A percentile compares a stretch with the other conserved stretches of the same genome.
phyloP scores from a whole-genome alignment of 2,888 invertebrate genomes.

The Rotaria magnacalcarata region DNA sequence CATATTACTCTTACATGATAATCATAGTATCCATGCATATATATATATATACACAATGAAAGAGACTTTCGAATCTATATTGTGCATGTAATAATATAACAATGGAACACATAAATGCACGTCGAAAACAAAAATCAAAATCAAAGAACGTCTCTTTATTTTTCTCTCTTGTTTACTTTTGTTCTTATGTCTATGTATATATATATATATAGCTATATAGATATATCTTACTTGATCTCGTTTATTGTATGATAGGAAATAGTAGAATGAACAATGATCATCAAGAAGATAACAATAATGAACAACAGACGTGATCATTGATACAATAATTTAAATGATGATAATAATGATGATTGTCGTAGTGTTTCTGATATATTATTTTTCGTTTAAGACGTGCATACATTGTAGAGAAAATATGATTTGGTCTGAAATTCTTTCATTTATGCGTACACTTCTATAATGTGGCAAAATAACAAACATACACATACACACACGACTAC shows the following conservation, averaged over 20 bases:
- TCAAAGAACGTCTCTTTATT: neutral
- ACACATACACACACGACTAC: neutral
- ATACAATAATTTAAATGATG: neutral
- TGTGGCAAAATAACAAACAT: slow-evolving; percentile 22
- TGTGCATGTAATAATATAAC: neutral
- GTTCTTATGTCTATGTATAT: neutral
- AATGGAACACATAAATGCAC: neutral
- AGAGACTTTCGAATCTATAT: neutral
- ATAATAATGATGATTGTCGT: slow-evolving; percentile 19
- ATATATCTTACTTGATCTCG: slow-evolving; percentile 18
- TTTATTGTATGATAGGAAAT: slow-evolving; percentile 6
- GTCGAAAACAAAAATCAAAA: neutral
- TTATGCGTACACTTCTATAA: slow-evolving; percentile 5
- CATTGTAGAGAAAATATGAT: slow-evolving; percentile 16
- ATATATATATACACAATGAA: neutral
- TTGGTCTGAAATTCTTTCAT: slow-evolving; percentile 26
- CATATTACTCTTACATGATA: slow-evolving; percentile 1
- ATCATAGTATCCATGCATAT: neutral
- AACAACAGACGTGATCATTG: slow-evolving; percentile 18
- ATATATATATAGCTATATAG: too few species aligned
- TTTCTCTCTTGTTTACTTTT: neutral
- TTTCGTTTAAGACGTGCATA: slow-evolving; percentile 5
- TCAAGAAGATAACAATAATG: slow-evolving; percentile 25
- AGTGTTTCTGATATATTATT: neutral
- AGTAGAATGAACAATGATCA: slow-evolving; percentile 1